These are phyloP conservation scores for Tapera naevia DNA, from an alignment of 2,797 vertebrate species.

Conservation along the genomic window DNA sequence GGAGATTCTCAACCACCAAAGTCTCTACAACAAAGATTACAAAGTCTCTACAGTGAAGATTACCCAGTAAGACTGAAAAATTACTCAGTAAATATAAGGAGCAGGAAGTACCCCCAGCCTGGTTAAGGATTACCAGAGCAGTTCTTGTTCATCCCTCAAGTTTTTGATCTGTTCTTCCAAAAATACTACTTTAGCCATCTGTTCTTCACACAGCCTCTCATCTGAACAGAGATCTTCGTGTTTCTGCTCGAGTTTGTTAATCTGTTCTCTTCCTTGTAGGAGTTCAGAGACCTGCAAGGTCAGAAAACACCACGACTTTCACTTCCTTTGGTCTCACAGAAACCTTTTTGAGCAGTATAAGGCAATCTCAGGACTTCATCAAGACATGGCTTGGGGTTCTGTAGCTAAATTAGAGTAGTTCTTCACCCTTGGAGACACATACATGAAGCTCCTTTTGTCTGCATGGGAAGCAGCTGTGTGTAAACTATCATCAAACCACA, in stretches of 20 bases:
- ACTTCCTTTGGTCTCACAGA: neutral
- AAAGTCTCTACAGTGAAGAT: too few relatives aligned
- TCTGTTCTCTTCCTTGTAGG: slow-evolving; percentile 57
- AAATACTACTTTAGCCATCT: slow-evolving; percentile 68
- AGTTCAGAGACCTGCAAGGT: slow-evolving; percentile 68
- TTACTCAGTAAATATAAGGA: neutral
- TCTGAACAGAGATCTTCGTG: slow-evolving; percentile 2
- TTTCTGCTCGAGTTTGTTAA: slow-evolving; percentile 1
- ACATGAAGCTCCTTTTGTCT: too few relatives aligned
- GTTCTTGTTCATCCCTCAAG: slow-evolving; percentile 76
- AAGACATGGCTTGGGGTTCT: neutral
- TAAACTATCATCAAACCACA: neutral
- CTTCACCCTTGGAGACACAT: neutral
- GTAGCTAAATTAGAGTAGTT: neutral
- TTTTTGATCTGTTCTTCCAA: slow-evolving; percentile 75
- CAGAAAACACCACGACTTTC: slow-evolving; percentile 37
- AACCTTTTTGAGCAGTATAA: neutral
- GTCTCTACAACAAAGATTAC: neutral
- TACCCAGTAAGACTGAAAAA: neutral
- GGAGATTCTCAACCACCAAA: neutral
- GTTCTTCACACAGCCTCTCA: slow-evolving; percentile 58
- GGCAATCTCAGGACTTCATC: neutral
- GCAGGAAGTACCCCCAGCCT: neutral
- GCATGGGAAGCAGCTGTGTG: neutral
- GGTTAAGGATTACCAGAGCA: slow-evolving; percentile 62